Percentiles rank a stretch among this genome's conserved stretches.
Evolutionary conservation across 2,797 vertebrate species (phyloP).

Genomic region (Staurois parvus): DNA sequence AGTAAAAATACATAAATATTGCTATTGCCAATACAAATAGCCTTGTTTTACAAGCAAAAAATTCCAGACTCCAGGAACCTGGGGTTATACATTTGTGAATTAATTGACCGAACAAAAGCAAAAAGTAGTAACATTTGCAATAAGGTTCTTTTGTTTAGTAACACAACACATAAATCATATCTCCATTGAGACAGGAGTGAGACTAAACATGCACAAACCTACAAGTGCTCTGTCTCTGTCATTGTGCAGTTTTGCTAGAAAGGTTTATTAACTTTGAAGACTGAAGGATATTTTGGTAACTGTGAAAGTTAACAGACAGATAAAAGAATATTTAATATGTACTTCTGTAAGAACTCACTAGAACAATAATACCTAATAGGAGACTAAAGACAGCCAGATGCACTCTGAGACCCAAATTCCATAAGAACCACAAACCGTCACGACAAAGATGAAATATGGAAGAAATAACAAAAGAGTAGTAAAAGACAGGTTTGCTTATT

Average conservation of each 20-base stretch:
- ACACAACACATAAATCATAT: not conserved
- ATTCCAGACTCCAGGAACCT: too few relatives aligned
- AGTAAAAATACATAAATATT: too few relatives aligned
- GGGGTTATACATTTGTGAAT: too few relatives aligned
- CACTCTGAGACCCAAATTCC: not conserved
- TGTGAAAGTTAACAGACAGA: not conserved
- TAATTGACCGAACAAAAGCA: too few relatives aligned
- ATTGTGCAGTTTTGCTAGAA: not conserved
- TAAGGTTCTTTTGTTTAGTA: not conserved
- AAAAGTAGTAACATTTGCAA: too few relatives aligned
- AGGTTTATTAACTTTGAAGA: not conserved
- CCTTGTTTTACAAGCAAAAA: too few relatives aligned
- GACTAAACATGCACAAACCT: not conserved
- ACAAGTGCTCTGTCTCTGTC: not conserved
- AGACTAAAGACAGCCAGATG: not conserved
- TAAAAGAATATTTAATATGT: conserved; percentile 20
- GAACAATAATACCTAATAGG: not conserved
- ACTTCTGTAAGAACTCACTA: not conserved
- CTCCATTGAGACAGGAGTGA: not conserved
- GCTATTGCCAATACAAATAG: too few relatives aligned
- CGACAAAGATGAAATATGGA: conserved; percentile 20
- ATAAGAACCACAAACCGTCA: not conserved
- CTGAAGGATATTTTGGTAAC: not conserved
- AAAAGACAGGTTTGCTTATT: conserved; percentile 34
- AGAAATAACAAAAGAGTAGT: not conserved